Base-by-base conservation (phyloP, 2,888 invertebrate species). In the Hypsopygia costalis region DNA sequence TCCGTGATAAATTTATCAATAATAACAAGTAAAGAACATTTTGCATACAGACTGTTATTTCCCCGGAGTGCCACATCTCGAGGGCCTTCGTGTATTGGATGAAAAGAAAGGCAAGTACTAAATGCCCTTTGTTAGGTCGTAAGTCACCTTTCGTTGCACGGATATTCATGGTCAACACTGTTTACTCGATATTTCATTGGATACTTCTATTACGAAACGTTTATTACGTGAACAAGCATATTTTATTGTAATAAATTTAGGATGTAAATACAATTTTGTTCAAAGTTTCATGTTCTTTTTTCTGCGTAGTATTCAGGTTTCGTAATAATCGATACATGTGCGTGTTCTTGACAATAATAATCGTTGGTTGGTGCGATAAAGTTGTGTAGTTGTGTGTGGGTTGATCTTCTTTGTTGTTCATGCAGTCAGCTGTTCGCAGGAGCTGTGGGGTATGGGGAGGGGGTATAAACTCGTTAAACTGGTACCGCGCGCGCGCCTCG, bases 51-150 rank as follows among this genome's bases (percentile, higher is more conserved):
- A 72, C 69, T 66, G 52, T 71, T 62, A 62, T 74, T 78, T 59
- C 58, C 58, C 50, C 60, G 70, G 68, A 80, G 76, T 73, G 78
- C 74, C 69, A 66, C 72, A 68, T 62, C 58, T 73, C 66, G 79
- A 78, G 74, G 68, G 62, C 74, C 76, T 67, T 72, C 75, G 73
- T 66, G 71, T 74, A 85, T 88, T 88, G 87, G 88, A 88, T 88
- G 87, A 79, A 71, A 76, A 83, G 67, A 81, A 83, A 87, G 87
- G 87, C 83, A 83, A 88, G 88, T 87, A 75, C 51, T 51, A 51
- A 45, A 51, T 66, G 67, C 72, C 77, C 74, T 78, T 71, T 72
- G 68, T 73, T 68, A 68, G 63, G 64, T 59, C 62, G 58, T 58
- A 58, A 51, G 56, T 69, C 69, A 69, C 70, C 62, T 72, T 65